Evolutionary conservation across 2,797 vertebrate species (phyloP).

Genomic region (Spinus olivaceus): DNA sequence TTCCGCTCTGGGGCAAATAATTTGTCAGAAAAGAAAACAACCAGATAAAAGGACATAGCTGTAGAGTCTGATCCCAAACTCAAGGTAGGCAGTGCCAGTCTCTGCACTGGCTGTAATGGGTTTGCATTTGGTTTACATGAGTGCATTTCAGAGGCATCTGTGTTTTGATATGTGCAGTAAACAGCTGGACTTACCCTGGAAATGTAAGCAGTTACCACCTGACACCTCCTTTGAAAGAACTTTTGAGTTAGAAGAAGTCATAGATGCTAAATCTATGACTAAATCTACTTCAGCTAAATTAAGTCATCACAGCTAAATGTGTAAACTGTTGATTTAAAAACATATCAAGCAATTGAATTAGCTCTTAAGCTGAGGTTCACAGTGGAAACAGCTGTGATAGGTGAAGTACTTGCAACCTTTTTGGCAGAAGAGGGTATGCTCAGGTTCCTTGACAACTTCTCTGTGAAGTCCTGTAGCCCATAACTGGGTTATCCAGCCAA

Average conservation of each 20-base stretch:
- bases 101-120: neutral
- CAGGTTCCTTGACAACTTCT: neutral
- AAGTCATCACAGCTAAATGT: neutral
- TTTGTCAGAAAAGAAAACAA: neutral
- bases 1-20: neutral
- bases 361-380: neutral
- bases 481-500: neutral
- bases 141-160: neutral
- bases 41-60: neutral
- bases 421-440: neutral
- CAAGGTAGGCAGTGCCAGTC: neutral
- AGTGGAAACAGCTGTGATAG: neutral
- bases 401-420: neutral
- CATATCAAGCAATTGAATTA: neutral
- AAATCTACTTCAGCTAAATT: neutral
- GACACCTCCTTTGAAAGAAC: neutral
- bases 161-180: neutral
- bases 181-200: neutral
- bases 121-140: neutral
- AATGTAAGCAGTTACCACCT: neutral
- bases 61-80: neutral
- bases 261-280: neutral
- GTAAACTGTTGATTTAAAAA: neutral
- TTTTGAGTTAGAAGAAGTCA: neutral
- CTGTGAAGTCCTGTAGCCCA: neutral